phyloP scores from a whole-genome alignment of 2,888 invertebrate genomes.

The Drosophila algonquin region DNA sequence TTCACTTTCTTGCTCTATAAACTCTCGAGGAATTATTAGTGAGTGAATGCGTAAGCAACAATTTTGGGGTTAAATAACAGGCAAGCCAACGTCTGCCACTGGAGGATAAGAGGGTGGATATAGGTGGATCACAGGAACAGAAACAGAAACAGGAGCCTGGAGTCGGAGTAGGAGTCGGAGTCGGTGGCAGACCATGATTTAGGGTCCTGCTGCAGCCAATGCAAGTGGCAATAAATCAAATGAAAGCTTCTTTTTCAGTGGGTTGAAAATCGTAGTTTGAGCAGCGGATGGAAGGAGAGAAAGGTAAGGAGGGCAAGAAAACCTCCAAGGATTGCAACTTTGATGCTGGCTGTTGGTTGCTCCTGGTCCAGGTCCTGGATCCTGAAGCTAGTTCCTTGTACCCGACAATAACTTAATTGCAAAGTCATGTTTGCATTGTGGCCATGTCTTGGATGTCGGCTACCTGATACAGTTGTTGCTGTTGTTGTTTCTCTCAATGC shows the following conservation, averaged over 20 bases:
- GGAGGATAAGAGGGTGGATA: conserved; percentile 1
- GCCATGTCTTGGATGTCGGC: conserved; percentile 47
- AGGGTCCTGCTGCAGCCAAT: conserved; percentile 56
- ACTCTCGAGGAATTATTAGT: conserved; percentile 51
- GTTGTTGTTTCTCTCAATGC: conserved; percentile 15
- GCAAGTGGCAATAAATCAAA: conserved; percentile 71
- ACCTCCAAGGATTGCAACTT: conserved; percentile 13
- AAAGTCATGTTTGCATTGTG: conserved; percentile 78
- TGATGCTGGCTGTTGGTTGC: not conserved
- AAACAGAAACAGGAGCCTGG: not conserved
- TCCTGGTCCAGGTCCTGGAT: not conserved
- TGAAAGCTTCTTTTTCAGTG: conserved; percentile 52
- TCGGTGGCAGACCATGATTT: conserved; percentile 52
- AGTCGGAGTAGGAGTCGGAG: not conserved
- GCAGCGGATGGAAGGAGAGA: conserved; percentile 2
- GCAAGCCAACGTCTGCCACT: conserved; percentile 22
- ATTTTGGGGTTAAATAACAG: conserved; percentile 59
- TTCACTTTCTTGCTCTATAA: conserved; percentile 47
- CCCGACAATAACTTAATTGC: conserved; percentile 80
- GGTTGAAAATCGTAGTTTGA: not conserved
- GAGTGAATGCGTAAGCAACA: conserved; percentile 58
- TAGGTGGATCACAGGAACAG: not conserved
- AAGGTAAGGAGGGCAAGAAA: conserved; percentile 8
- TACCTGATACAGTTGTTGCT: conserved; percentile 62
- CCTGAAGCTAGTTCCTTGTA: conserved; percentile 37